Evolutionary conservation across 23 tunicate genomes (phyloP), one percentile per base, ranked within the genome.

Genomic region (Halocynthia roretzi): DNA sequence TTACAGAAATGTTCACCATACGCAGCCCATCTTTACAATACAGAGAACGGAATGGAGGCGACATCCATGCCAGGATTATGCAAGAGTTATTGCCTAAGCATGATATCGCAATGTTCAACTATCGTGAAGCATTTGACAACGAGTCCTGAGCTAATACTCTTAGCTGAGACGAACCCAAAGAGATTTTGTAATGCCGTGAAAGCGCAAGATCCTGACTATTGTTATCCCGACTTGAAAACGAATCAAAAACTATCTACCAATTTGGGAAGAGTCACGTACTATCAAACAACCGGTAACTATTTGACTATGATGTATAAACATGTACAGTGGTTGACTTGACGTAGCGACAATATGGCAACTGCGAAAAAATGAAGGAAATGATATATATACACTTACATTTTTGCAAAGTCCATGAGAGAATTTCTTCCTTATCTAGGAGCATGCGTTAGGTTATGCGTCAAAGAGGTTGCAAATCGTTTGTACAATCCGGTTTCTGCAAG

Each of bases 21-120:
- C 77, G 97, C 97, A 9, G 97, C 97, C 22, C 97, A 90, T 56
- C 52, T 85, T 0, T 90, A 85, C 62, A 77, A 85, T 64, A 90
- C 97, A 31, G 97, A 90, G 62, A 18, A 67, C 7, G 76, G 82
- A 12, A 21, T 31, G 20, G 44, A 8, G 8, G 81, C 86, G 8
- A 71, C 64, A 7, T 10, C 77, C 7, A 85, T 85, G 60, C 97
- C 97, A 6, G 79, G 83, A 8, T 61, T 90, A n/a, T 90, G 97
- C 61, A 50, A 75, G 44, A 7, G 51, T 11, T 90, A 85, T 72
- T 74, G 78, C 65, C 15, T 49, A 8, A 74, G 56, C 54, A 15
- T 74, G 18, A 74, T 74, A 63, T 6, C 18, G 56, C 54, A 55
- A 8, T 74, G 78, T 6, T 53, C 66, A 11, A 15, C 1, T 12